Evolutionary conservation across 2,888 invertebrate genomes (phyloP), one percentile per base, ranked within the genome.

Genomic region (Cataglyphis rosenhaueri): DNA sequence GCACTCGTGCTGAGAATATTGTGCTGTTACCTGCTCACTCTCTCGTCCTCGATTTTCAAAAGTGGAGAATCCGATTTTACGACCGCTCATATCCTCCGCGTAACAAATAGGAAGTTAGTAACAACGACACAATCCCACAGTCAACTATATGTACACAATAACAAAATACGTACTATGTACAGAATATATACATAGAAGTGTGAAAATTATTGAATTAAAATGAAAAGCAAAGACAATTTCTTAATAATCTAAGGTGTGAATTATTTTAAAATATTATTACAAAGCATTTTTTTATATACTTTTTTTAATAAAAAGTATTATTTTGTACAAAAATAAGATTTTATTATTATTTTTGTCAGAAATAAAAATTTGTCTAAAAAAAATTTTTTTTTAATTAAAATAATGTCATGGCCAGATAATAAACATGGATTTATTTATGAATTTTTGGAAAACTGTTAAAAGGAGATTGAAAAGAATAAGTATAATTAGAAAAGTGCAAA

Each of bases 1-100:
- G 64, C 52, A 55, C 88, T 86, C 86, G 85, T 86, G 86, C 87
- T 84, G 88, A 41, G 87, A 82, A 68, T 29, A 48, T 66, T 55
- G 52, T 52, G 18, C 84, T 52, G 70, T 83, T 89, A 85, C 85
- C 86, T 88, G 86, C 70, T 52, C 59, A 55, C 64, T 15, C 76
- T 21, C 61, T 21, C 61, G 62, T 66, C 6, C 52, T 52, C 52
- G 83, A 76, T 81, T 84, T 68, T 38, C 52, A 44, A 9, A 71
- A 59, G 38, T 68, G 25, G 38, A 4, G 25, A 35, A 66, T 76
- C 38, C 38, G 55, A 76, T 66, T 66, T 66, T 55, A 55, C 4
- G 41, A 38, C 38, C 18, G 35, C 38, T 66, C 38, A 38, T 65
- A 75, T 65, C 12, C 41, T 55, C 25, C 18, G 3, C 21, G 12